Base-by-base conservation (phyloP, 2,113 vertebrate species). In the Sinocyclocheilus maitianheensis region DNA sequence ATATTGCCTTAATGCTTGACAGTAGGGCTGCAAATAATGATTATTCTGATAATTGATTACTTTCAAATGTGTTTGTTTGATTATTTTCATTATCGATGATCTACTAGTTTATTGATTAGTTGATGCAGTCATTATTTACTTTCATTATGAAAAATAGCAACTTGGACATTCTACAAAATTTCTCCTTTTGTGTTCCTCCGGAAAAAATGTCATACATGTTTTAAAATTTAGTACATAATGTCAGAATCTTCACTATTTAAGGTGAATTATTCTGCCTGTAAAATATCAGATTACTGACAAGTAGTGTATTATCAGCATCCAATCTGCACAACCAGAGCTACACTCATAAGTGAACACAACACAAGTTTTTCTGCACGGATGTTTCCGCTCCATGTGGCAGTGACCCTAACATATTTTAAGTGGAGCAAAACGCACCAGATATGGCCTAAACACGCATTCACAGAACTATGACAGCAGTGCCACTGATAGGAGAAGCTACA, bases 331-430 rank as follows among this genome's bases (percentile, higher is more conserved):
- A 53, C 12, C 24, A 34, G n/a, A 77, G 7, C 75, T 5, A 46
- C n/a, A 76, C n/a, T 48, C 43, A 48, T n/a, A 46, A 26, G 22
- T 48, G 46, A 77, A 53, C 34, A 9, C 22, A 81, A 48, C 22
- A 46, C n/a, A 69, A 46, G 48, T 53, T 48, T 84, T 58, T 24
- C 24, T 18, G 48, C 13, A 12, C 10, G 30, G 53, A 43, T 58
- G 4, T 85, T 65, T 78, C 18, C 34, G 2, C 84, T 79, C 18
- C n/a, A 85, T 76, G 37, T 53, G 53, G 12, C 72, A 86, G 67
- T 75, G 77, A 83, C 74, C 84, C 80, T 80, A 34, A 67, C 16
- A 48, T 72, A 79, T 55, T 79, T 74, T 83, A 88, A 86, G 82
- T 88, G 74, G 79, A 74, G 74, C 65, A 83, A 83, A 58, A 74